A percentile compares a stretch with the other conserved stretches of the same genome.
phyloP scores from a whole-genome alignment of 2,888 invertebrate genomes.

The Eupithecia subumbrata region DNA sequence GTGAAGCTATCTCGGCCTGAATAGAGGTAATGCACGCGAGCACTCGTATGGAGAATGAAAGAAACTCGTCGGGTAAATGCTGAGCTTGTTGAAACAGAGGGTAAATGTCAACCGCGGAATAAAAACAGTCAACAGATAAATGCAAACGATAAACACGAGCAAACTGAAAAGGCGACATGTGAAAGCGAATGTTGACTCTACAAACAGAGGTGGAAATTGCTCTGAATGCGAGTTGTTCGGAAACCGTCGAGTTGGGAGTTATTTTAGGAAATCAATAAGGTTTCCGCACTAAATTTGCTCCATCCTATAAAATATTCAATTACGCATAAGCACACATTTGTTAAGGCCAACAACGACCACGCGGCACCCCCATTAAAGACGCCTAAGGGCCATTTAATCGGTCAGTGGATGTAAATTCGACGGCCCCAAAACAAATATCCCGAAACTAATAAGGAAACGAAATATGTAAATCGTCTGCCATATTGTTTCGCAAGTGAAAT shows the following conservation, averaged over 20 bases:
- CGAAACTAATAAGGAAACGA: conserved; percentile 85
- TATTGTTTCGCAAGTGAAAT: conserved; percentile 85
- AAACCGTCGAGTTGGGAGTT: conserved; percentile 47
- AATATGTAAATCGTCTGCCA: conserved; percentile 84
- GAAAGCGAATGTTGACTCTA: conserved; percentile 69
- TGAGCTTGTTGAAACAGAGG: conserved; percentile 79
- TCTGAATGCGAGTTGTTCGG: conserved; percentile 49
- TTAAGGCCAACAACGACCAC: conserved; percentile 83
- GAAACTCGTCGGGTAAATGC: conserved; percentile 75
- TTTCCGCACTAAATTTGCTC: conserved; percentile 74
- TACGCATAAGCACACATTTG: conserved; percentile 84
- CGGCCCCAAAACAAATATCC: conserved; percentile 84
- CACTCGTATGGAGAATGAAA: conserved; percentile 80
- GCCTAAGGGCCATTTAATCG: conserved; percentile 85
- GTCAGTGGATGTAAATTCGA: conserved; percentile 84
- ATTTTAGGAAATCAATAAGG: conserved; percentile 72
- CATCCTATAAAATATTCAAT: conserved; percentile 83
- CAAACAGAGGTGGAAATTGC: conserved; percentile 51
- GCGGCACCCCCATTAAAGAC: conserved; percentile 84
- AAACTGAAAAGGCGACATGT: conserved; percentile 74
- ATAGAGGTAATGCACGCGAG: conserved; percentile 79
- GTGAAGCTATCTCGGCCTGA: conserved; percentile 82
- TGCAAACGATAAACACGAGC: conserved; percentile 81
- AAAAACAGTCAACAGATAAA: conserved; percentile 85
- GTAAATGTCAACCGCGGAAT: conserved; percentile 82